These are phyloP conservation scores for Phengaris arion DNA, from an alignment of 2,888 invertebrate genomes.

Conservation along the genomic window DNA sequence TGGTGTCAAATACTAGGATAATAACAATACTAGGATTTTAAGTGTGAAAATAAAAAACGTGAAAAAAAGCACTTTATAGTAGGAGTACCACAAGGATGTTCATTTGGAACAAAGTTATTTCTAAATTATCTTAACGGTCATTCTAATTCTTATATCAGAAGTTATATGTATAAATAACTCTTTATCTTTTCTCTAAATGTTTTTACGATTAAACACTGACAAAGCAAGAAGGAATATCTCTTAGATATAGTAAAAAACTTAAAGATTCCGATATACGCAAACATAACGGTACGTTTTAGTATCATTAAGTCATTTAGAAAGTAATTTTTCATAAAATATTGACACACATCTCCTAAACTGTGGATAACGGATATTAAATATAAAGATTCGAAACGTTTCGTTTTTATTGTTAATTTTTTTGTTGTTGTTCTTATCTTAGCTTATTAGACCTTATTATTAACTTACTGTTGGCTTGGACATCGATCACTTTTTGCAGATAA, in stretches of 20 bases:
- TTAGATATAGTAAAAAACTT: background rate
- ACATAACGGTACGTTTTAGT: slow-evolving; percentile 19
- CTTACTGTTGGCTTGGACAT: background rate
- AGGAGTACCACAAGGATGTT: slow-evolving; percentile 1
- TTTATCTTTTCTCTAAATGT: background rate
- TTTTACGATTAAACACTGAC: background rate
- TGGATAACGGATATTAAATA: slow-evolving; percentile 18
- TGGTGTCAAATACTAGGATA: background rate
- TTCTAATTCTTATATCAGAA: background rate
- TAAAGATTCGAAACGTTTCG: background rate
- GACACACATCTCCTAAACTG: slow-evolving; percentile 19
- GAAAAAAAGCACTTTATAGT: background rate
- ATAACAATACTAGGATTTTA: background rate
- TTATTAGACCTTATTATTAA: background rate
- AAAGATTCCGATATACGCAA: background rate
- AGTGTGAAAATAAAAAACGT: background rate
- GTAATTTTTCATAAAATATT: slow-evolving; percentile 19
- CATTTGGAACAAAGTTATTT: background rate
- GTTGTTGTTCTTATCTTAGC: background rate
- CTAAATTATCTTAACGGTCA: background rate
- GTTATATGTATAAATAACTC: background rate
- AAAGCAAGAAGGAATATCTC: background rate
- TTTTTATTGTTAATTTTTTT: background rate
- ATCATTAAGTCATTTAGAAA: slow-evolving; percentile 24
- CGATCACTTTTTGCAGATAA: slow-evolving; percentile 1